Conservation (phyloP, 2,797 vertebrate genomes). For the Microtus californicus region DNA sequence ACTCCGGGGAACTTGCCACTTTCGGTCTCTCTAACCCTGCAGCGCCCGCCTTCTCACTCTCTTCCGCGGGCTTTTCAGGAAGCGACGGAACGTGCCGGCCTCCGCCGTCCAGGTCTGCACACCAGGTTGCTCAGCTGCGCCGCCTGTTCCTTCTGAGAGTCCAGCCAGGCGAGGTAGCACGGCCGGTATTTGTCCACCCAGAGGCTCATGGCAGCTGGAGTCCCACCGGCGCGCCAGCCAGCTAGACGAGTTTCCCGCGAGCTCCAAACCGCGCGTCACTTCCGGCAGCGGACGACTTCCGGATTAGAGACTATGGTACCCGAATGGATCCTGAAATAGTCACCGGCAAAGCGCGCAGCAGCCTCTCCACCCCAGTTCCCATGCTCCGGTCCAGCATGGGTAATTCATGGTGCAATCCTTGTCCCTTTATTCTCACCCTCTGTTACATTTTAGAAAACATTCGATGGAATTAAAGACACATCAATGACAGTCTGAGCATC, state of each 20-base stretch:
- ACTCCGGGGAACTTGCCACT: not conserved
- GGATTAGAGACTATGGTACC: not conserved
- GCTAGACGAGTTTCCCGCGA: not conserved
- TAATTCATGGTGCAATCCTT: too few species aligned
- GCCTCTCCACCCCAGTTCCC: not conserved
- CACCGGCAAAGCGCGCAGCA: rapidly evolving
- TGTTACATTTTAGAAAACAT: too few species aligned
- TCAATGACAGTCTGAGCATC: too few species aligned
- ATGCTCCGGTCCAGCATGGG: too few species aligned
- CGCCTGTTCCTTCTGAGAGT: slow-evolving; percentile 96
- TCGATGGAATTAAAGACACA: too few species aligned
- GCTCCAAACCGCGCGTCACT: not conserved
- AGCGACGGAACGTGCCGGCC: not conserved
- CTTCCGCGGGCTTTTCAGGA: not conserved
- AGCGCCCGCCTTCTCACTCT: not conserved
- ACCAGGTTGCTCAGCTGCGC: slow-evolving; percentile 95
- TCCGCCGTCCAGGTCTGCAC: slow-evolving; percentile 61
- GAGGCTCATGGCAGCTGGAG: slow-evolving; percentile 91
- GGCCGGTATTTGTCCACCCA: slow-evolving; percentile 98
- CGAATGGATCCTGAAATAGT: rapidly evolving
- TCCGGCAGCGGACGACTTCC: rapidly evolving
- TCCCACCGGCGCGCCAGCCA: not conserved
- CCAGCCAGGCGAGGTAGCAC: slow-evolving; percentile 90
- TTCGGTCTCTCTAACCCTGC: not conserved
- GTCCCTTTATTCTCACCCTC: too few species aligned